Evolutionary conservation across 2,888 invertebrate genomes (phyloP), one percentile per base, ranked within the genome.

Genomic region (Mystacides longicornis): DNA sequence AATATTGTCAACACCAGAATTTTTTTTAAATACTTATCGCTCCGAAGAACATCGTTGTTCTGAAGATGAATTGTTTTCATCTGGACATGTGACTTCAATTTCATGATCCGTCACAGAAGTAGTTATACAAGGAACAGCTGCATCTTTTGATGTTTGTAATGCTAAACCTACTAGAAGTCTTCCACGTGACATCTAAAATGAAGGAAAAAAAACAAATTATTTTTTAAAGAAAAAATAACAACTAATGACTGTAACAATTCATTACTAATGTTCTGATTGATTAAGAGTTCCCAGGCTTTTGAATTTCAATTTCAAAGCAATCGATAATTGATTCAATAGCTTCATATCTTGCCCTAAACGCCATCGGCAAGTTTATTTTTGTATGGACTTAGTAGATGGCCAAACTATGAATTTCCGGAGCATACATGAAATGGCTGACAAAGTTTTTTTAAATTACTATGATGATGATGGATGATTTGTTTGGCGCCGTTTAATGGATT

Each of bases 251-350:
- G n/a, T n/a, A n/a, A n/a, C n/a, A n/a, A n/a, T n/a, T n/a, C n/a
- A n/a, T n/a, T n/a, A n/a, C n/a, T n/a, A n/a, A n/a, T n/a, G n/a
- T n/a, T n/a, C n/a, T n/a, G n/a, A n/a, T n/a, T n/a, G n/a, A n/a
- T n/a, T n/a, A n/a, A n/a, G 51, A 5, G 22, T 51, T 20, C 16
- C 3, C 19, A 9, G 51, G 49, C 19, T 49, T 49, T 16, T 49
- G 16, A 3, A 49, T 49, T 31, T 49, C 18, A 23, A 49, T 49
- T 49, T 49, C 49, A 5, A 49, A 5, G 27, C 27, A 49, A 31
- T 31, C 9, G 7, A 31, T 31, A 9, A 43, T 43, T 16, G 43
- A 43, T 43, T 43, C 16, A 5, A 43, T 16, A 20, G 21, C 42
- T 16, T 20, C n/a, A 27, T 45, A 51, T 20, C 51, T 51, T 18